Base-by-base conservation (phyloP, 2,113 vertebrate species). In the Dunckerocampus dactyliophorus region DNA sequence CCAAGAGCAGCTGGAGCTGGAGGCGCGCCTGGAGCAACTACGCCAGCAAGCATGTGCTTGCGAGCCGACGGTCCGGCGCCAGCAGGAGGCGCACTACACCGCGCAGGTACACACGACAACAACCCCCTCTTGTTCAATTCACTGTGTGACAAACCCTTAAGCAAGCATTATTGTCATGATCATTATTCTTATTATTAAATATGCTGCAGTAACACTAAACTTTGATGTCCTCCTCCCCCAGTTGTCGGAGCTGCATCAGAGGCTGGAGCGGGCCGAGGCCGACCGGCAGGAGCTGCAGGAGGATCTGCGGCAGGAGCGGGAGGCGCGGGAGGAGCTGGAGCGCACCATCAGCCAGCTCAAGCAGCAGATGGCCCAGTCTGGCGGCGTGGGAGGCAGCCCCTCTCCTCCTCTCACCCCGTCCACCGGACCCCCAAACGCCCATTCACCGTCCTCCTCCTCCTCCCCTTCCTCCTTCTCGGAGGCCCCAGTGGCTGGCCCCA, bases 281-380 rank as follows among this genome's bases (percentile, higher is more conserved):
- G 97, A 98, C 28, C 91, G 97, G n/a, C 92, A 93, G 81, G 95
- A 98, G 69, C 93, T 98, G 68, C 96, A 98, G 58, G 95, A 96
- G 56, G 95, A 97, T 67, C 91, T 99, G 80, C 90, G 92, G 49
- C 85, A 90, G 77, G 97, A 99, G 62, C 90, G 96, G 57, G 95
- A 98, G 79, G 95, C 95, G 7, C 91, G 96, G 56, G 92, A 95
- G 65, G 94, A 94, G 64, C 74, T 99, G 62, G 95, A 98, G 91
- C 81, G 91, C 87, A 94, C 93, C 77, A 96, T 99, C 68, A 84
- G 88, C 67, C 95, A 96, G 52, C 85, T 98, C 75, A 94, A 94
- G 85, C 90, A 94, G 63, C 97, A 99, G 90, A 96, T 99, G 85
- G 85, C 61, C 59, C 83, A 79, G 81, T 83, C 84, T 47, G 67